Evolutionary conservation across 1,140 invertebrate genomes (phyloP).

Genomic region (Apis dorsata): DNA sequence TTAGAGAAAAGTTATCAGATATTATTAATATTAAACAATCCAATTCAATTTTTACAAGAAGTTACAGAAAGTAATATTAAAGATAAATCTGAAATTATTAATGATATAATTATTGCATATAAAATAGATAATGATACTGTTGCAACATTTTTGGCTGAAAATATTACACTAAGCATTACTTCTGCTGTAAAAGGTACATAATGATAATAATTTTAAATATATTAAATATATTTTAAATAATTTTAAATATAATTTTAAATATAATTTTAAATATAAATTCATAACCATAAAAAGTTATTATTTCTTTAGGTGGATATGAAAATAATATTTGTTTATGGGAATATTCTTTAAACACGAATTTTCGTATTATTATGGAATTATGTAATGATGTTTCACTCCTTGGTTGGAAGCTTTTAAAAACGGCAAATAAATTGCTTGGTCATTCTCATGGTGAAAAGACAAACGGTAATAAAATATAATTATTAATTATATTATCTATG

Average conservation of each 20-base stretch:
- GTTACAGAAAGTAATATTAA: conserved; percentile 79
- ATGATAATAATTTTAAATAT: not conserved
- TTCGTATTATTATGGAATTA: conserved; percentile 76
- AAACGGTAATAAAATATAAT: conserved; percentile 59
- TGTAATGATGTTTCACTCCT: conserved; percentile 74
- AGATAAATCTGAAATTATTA: conserved; percentile 82
- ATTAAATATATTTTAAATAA: too few relatives aligned
- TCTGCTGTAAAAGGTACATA: conserved; percentile 75
- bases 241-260: too few relatives aligned
- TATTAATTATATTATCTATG: not conserved
- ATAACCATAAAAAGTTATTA: conserved; percentile 6
- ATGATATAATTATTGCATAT: conserved; percentile 80
- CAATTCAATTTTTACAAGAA: conserved; percentile 80
- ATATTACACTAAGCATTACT: conserved; percentile 78
- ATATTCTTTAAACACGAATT: conserved; percentile 78
- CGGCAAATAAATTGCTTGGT: conserved; percentile 66
- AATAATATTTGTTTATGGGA: conserved; percentile 79
- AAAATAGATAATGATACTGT: conserved; percentile 76
- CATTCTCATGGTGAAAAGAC: conserved; percentile 67
- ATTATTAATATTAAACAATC: conserved; percentile 80
- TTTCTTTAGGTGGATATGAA: conserved; percentile 69
- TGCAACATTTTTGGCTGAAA: conserved; percentile 76
- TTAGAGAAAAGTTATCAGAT: conserved; percentile 81
- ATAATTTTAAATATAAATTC: not conserved
- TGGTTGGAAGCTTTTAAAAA: conserved; percentile 73